phyloP scores from a whole-genome alignment of 2,797 vertebrate genomes.

The Phrynocephalus forsythii region DNA sequence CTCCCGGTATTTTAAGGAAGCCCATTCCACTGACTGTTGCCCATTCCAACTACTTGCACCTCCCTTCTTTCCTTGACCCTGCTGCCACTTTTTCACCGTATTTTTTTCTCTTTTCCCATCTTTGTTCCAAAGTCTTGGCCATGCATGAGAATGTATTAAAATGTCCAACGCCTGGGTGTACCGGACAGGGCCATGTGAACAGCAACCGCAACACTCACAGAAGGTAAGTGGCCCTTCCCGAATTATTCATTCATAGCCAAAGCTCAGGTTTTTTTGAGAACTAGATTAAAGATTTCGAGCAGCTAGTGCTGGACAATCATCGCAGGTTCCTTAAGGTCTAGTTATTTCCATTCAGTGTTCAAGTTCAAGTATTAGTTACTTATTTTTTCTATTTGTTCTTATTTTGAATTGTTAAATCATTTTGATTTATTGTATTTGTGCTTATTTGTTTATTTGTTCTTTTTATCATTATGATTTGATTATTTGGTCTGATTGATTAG shows the following conservation, averaged over 20 bases:
- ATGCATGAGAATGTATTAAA: conserved; percentile 99
- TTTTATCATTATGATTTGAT: too few species aligned
- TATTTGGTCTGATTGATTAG: too few species aligned
- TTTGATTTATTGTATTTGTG: too few species aligned
- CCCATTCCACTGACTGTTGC: background rate
- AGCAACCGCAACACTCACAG: conserved; percentile 98
- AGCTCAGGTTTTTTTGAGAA: background rate
- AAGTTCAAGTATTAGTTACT: background rate
- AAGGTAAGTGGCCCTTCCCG: conserved; percentile 81
- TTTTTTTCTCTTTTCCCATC: conserved; percentile 33
- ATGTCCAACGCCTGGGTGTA: conserved; percentile 97
- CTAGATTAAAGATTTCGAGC: background rate
- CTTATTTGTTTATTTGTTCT: too few species aligned
- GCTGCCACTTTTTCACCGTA: conserved; percentile 51
- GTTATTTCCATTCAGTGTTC: background rate
- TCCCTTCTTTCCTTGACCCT: conserved; percentile 38
- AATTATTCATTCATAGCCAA: background rate
- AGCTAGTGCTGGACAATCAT: too few species aligned
- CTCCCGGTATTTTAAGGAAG: conserved; percentile 45
- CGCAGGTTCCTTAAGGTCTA: too few species aligned
- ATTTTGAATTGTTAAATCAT: too few species aligned
- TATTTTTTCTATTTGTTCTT: too few species aligned
- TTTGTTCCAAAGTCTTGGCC: conserved; percentile 85
- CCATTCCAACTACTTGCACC: conserved; percentile 40
- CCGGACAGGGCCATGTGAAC: conserved; percentile 97